These are phyloP conservation scores for Dinocampus coccinellae DNA, from an alignment of 2,888 invertebrate species.

Conservation along the genomic window DNA sequence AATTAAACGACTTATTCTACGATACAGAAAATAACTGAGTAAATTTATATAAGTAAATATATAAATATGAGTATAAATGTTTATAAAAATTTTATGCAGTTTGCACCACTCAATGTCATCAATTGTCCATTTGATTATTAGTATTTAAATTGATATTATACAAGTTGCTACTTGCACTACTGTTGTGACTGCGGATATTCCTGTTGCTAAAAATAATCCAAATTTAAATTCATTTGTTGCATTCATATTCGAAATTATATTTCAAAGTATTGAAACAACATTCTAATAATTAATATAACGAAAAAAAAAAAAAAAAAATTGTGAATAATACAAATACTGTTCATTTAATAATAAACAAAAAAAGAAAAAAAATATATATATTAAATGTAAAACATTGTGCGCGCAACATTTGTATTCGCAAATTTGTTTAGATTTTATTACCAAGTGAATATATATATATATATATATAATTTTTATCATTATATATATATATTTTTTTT, in stretches of 20 bases:
- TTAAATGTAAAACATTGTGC: neutral
- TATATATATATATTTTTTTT: no score
- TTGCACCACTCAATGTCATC: neutral
- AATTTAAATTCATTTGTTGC: neutral
- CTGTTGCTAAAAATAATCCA: neutral
- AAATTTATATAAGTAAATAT: neutral
- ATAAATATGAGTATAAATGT: neutral
- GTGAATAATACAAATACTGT: neutral
- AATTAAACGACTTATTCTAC: neutral
- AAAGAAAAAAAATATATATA: neutral
- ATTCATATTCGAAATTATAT: neutral
- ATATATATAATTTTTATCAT: no score
- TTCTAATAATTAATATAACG: neutral
- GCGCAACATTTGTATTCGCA: neutral
- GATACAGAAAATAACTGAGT: neutral
- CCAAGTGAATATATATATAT: no score
- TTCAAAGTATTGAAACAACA: neutral
- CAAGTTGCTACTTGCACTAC: no score
- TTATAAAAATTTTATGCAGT: neutral
- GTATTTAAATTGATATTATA: neutral
- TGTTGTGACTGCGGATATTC: no score
- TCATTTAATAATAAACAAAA: no score
- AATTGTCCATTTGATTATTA: neutral
- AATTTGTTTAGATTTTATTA: no score
- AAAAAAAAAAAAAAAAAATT: no score